Base-by-base conservation (phyloP, 2,113 vertebrate species). In the Apodemus speciosus region DNA sequence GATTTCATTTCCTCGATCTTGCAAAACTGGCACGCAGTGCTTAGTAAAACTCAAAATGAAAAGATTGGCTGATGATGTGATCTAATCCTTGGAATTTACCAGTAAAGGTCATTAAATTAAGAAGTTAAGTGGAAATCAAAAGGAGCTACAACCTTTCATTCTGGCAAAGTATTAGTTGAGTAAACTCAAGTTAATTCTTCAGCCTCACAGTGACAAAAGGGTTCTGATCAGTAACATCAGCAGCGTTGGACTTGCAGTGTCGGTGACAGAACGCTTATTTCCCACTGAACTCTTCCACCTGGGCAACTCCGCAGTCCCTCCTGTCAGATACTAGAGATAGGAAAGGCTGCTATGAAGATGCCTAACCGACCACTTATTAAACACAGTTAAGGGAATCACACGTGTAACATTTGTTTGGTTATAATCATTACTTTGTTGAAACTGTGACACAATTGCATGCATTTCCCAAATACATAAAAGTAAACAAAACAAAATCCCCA, bases 161-260 rank as follows among this genome's bases (percentile, higher is more conserved):
- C 80, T 21, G 66, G 23, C 43, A 75, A 32, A 23, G n/a, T 85
- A 89, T 93, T 96, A 94, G 21, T 27, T 94, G 79, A 95, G 68
- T 62, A 93, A 90, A 90, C 49, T 66, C 10, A 85, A 56, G 27
- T 71, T 68, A 90, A 90, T 92, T 92, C 56, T 95, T n/a, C 35
- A 92, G 88, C 75, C 75, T 89, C 66, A 76, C 56, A 85, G 40
- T 69, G 77, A 92, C 8, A 20, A 40, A 88, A 58, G 58, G 9
- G n/a, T 79, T 68, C 80, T 40, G 43, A 91, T 53, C 85, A 93
- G 72, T 83, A 95, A 92, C 76, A 35, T 9, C 18, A 25, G 30
- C 85, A 49, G 21, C 20, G 62, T 71, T 85, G 94, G 79, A 76
- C 87, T 43, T 94, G 2, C 21, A 62, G 27, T 58, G 21, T 60